Conservation (phyloP, 2,797 vertebrate species). For the Apogon talboti region DNA sequence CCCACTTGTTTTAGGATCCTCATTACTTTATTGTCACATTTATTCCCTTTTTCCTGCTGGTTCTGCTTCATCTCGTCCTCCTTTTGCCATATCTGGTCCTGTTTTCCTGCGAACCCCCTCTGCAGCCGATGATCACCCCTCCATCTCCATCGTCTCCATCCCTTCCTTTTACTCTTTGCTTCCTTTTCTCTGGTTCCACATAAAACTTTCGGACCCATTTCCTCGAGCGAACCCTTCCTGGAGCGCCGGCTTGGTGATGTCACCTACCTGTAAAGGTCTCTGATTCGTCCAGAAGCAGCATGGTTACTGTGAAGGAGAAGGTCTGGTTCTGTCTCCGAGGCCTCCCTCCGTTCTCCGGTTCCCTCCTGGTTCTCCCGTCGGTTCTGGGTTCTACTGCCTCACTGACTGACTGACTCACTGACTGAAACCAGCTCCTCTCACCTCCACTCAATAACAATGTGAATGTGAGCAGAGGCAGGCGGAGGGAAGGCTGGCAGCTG, state of each 20-base stretch:
- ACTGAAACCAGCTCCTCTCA: constrained; percentile 29
- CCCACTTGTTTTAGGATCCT: too few species aligned
- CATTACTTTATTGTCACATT: too few species aligned
- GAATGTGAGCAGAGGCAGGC: constrained; percentile 65
- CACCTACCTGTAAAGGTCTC: constrained; percentile 77
- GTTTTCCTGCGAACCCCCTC: not conserved
- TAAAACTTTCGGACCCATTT: not conserved
- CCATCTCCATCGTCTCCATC: too few species aligned
- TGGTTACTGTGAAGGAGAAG: constrained; percentile 48
- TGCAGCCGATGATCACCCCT: not conserved
- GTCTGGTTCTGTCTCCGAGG: constrained; percentile 12
- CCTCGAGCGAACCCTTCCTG: not conserved
- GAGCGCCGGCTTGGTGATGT: not conserved
- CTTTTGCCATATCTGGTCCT: not conserved
- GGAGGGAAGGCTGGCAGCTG: constrained; percentile 71
- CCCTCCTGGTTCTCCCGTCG: constrained; percentile 13
- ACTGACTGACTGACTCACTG: constrained; percentile 58
- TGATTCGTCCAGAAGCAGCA: constrained; percentile 79
- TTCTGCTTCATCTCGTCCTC: not conserved
- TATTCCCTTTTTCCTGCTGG: too few species aligned
- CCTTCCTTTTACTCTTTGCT: too few species aligned
- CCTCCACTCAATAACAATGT: constrained; percentile 43
- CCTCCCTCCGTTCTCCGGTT: not conserved
- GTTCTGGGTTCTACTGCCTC: constrained; percentile 45
- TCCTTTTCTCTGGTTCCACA: not conserved